Base-by-base conservation (phyloP, 2,888 invertebrate species). In the Eurytoma adleriae region DNA sequence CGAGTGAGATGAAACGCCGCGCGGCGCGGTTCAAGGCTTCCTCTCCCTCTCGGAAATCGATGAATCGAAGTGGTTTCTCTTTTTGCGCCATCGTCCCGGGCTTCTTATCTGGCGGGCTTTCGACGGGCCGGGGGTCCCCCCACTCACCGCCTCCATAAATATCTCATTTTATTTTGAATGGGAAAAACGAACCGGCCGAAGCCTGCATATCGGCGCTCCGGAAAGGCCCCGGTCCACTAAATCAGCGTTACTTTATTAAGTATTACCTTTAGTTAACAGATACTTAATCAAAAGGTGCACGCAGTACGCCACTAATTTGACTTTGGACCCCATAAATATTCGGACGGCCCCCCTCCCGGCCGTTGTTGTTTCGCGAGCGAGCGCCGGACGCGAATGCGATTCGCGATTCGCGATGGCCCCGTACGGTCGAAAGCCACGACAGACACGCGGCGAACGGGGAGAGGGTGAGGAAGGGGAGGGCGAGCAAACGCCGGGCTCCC, bases 241-340 rank as follows among this genome's bases (percentile, higher is more conserved):
- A 90, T 90, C 90, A 90, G 89, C 89, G 90, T 90, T 90, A 90
- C 90, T 90, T 90, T 90, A 90, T 90, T 90, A 90, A 90, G 90
- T 90, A 90, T 90, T 90, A 90, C 90, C 90, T 90, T 90, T 89
- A 89, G 90, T 90, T 90, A 90, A 90, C 90, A 90, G 90, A 90
- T 90, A 90, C 90, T 90, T 90, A 90, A 90, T 90, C 90, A 90
- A 90, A 90, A 90, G 89, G 89, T 90, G 71, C 20, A 89, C 90
- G 89, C 90, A 88, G 89, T 90, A 89, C 90, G 90, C 90, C 90
- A 90, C 90, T 90, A 90, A 90, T 90, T 90, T 90, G 90, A 90
- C 90, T 90, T 90, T 89, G 90, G 90, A 88, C 88, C 88, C 89
- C 89, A 90, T 90, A 90, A 90, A 90, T 90, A 90, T 90, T 89